Evolutionary conservation across 2,888 invertebrate genomes (phyloP).

Genomic region (Leuctra nigra): DNA sequence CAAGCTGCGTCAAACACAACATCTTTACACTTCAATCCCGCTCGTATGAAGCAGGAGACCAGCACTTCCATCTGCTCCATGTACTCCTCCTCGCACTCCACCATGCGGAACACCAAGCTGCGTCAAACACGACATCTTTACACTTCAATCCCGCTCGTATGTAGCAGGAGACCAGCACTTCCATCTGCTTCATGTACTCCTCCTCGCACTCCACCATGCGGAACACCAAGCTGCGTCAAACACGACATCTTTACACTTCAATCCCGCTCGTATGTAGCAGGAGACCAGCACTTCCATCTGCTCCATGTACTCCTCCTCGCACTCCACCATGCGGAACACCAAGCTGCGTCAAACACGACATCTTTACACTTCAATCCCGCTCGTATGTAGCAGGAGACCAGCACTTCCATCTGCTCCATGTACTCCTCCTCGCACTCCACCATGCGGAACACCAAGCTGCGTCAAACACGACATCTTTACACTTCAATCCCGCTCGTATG

Average conservation of each 20-base stretch:
- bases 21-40: too few species aligned
- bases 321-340: slow-evolving; percentile 87
- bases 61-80: slow-evolving; percentile 82
- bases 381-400: slow-evolving; percentile 82
- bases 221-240: slow-evolving; percentile 61
- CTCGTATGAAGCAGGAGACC: slow-evolving; percentile 82
- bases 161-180: slow-evolving; percentile 72
- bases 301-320: slow-evolving; percentile 88
- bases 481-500: too few species aligned
- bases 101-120: slow-evolving; percentile 82
- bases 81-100: slow-evolving; percentile 89
- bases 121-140: too few species aligned
- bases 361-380: slow-evolving; percentile 82
- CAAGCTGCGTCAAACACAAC: slow-evolving; percentile 48
- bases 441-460: slow-evolving; percentile 79
- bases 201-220: slow-evolving; percentile 91
- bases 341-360: slow-evolving; percentile 73
- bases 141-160: too few species aligned
- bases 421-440: slow-evolving; percentile 91
- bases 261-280: too few species aligned
- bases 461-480: too few species aligned
- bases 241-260: too few species aligned
- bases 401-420: slow-evolving; percentile 79
- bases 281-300: slow-evolving; percentile 80
- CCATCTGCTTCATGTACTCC: slow-evolving; percentile 87